These are phyloP conservation scores for Chascanopsetta lugubris DNA, from an alignment of 2,113 vertebrate genomes.

Conservation along the genomic window DNA sequence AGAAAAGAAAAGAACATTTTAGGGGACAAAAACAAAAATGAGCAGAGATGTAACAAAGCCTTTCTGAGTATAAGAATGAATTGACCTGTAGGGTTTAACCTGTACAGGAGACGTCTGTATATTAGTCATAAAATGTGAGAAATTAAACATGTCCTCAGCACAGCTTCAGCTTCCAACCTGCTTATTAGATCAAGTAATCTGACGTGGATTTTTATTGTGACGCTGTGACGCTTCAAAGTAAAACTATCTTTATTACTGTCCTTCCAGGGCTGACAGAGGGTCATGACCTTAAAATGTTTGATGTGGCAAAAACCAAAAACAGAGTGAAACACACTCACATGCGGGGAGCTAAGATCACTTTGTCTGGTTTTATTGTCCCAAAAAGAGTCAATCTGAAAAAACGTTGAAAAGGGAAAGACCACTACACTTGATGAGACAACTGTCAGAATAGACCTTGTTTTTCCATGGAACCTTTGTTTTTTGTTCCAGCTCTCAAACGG, in stretches of 20 bases:
- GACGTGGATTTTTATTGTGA: conserved; percentile 34
- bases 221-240: conserved; percentile 53
- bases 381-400: conserved; percentile 33
- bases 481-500: conserved; percentile 1
- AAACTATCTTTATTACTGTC: conserved; percentile 40
- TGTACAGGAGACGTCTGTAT: conserved; percentile 54
- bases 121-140: conserved; percentile 61
- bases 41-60: conserved; percentile 50
- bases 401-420: conserved; percentile 24
- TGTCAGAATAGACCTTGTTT: conserved; percentile 26
- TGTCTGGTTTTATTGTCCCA: conserved; percentile 12
- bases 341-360: conserved; percentile 2
- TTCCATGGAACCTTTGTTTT: conserved; percentile 15
- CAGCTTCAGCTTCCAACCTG: conserved; percentile 12
- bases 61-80: conserved; percentile 7
- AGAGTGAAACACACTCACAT: conserved; percentile 37
- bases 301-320: conserved; percentile 23
- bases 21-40: background rate
- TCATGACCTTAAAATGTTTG: conserved; percentile 16
- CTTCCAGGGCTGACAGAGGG: conserved; percentile 16
- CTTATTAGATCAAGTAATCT: conserved; percentile 46
- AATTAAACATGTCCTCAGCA: conserved; percentile 52
- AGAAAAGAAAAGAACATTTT: too few relatives aligned
- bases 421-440: conserved; percentile 32
- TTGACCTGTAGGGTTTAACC: conserved; percentile 18